phyloP scores from a whole-genome alignment of 53 echinoderm and acorn worm genomes.

The Apostichopus leukothele region DNA sequence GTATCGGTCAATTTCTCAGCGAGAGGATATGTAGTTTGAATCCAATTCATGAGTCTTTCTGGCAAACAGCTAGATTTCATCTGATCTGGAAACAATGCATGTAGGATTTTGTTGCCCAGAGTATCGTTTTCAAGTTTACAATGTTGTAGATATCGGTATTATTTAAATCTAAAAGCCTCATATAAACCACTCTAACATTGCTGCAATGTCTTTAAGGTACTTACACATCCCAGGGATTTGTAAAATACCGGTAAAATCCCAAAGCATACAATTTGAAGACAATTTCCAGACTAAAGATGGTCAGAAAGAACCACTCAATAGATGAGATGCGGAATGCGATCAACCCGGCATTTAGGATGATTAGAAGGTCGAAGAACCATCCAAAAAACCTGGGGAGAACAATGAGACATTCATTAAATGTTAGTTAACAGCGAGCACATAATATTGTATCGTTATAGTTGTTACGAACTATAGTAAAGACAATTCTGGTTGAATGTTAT shows the following conservation, averaged over 20 bases:
- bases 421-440: no score
- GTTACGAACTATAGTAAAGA: no score
- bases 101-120: no score
- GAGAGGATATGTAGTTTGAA: no score
- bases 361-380: slow-evolving; percentile 75
- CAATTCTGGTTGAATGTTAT: neutral
- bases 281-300: slow-evolving; percentile 84
- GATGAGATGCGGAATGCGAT: slow-evolving; percentile 68
- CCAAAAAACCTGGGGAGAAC: slow-evolving; percentile 66
- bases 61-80: no score
- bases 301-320: slow-evolving; percentile 84
- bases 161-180: no score
- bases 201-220: slow-evolving; percentile 17
- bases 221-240: slow-evolving; percentile 89
- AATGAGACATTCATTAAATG: no score
- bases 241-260: slow-evolving; percentile 76
- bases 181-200: neutral
- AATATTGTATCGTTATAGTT: neutral
- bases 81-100: no score
- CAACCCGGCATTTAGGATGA: slow-evolving; percentile 82
- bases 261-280: slow-evolving; percentile 75
- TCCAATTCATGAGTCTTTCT: no score
- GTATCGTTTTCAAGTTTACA: no score
- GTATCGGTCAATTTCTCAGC: no score
- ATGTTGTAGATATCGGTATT: no score